Base-by-base conservation (phyloP, 2,797 vertebrate species). In the Smutsia gigantea region DNA sequence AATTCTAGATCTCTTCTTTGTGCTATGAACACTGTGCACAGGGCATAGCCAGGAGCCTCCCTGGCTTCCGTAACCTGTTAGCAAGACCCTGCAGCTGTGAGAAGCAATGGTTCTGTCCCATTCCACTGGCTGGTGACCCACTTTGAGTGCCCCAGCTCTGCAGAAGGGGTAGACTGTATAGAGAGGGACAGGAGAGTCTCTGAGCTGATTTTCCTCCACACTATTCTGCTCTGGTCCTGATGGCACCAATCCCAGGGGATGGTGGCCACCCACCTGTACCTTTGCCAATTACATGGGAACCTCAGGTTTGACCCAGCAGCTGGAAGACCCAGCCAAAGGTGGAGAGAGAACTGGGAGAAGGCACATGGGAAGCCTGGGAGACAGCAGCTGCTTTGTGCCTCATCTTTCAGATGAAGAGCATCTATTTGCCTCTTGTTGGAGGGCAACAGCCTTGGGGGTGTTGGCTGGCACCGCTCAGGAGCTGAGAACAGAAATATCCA, bases 161-260 rank as follows among this genome's bases (percentile, higher is more conserved):
- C 42, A 81, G 91, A 53, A 93, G 27, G 37, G 39, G 12, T 88
- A n/a, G 55, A 49, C 11, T 15, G 46, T 27, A 29, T 23, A 7
- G 39, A 92, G 84, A 18, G 29, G 49, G 27, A 34, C 83, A 49
- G 17, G 69, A 88, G 53, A 74, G 71, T 11, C 14, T 53, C 53
- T 49, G 90, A 39, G 83, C 46, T 63, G 72, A 2, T 39, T 69
- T 66, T 59, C 10, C 72, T 82, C 34, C 42, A 84, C 66, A 53
- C 90, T 92, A 81, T 89, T 94, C 90, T 93, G 17, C 23, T 78
- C 63, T 29, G 84, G 82, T 46, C 78, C 90, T 94, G 85, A 42
- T 84, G 74, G 71, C 14, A 46, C 77, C 72, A 46, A 15, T 63
- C 18, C 49, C 19, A 15, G 59, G 49, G 57, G 42, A 51, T 15